Evolutionary conservation across 1,140 invertebrate genomes (phyloP).

Genomic region (Diabrotica undecimpunctata): DNA sequence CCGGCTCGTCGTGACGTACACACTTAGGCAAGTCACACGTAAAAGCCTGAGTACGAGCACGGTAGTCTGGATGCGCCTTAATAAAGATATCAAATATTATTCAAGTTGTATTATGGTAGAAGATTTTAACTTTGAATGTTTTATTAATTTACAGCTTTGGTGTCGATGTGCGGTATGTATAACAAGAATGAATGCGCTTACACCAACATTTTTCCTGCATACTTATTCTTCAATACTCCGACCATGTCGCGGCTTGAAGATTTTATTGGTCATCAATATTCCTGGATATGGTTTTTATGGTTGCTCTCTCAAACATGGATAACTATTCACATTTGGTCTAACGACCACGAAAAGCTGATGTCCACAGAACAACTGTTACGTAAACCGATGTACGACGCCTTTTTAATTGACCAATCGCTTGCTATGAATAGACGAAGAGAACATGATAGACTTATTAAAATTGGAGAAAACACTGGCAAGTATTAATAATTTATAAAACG

Average conservation of each 20-base stretch:
- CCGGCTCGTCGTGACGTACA: too few relatives aligned
- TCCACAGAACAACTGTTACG: slow-evolving; percentile 78
- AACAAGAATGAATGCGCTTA: slow-evolving; percentile 61
- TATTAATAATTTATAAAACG: too few relatives aligned
- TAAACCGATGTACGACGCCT: slow-evolving; percentile 74
- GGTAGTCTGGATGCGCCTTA: too few relatives aligned
- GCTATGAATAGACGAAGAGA: slow-evolving; percentile 75
- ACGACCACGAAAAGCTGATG: slow-evolving; percentile 73
- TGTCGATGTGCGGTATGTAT: slow-evolving; percentile 59
- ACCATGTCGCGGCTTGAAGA: slow-evolving; percentile 54
- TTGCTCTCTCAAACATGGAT: slow-evolving; percentile 78
- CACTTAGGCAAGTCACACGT: too few relatives aligned
- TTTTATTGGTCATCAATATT: slow-evolving; percentile 57
- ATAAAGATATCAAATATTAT: too few relatives aligned
- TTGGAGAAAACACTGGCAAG: background rate
- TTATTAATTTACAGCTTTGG: slow-evolving; percentile 42
- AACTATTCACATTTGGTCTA: slow-evolving; percentile 77
- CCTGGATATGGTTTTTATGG: slow-evolving; percentile 68
- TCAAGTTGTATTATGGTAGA: too few relatives aligned
- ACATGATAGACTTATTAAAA: slow-evolving; percentile 19
- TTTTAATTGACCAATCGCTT: slow-evolving; percentile 83
- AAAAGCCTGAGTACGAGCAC: too few relatives aligned
- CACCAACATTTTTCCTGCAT: slow-evolving; percentile 58
- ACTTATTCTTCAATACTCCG: slow-evolving; percentile 65
- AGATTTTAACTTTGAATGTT: background rate